Percentiles rank a stretch among this genome's conserved stretches.
Conservation (phyloP, 2,113 vertebrate species). For the Bagarius yarrelli region DNA sequence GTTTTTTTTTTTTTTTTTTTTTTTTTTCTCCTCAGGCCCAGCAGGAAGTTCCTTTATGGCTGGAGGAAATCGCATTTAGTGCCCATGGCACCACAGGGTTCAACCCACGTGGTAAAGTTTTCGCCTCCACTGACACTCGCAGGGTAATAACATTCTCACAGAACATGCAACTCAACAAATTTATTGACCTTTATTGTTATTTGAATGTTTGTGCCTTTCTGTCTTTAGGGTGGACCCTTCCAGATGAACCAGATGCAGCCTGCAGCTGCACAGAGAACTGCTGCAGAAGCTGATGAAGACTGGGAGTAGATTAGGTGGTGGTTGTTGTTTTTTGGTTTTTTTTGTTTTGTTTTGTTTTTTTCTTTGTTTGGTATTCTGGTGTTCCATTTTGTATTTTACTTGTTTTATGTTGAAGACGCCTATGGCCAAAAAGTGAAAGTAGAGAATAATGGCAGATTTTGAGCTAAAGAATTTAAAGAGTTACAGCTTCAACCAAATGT, state of each 20-base stretch:
- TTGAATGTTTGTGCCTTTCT: background rate
- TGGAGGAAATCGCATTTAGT: constrained; percentile 81
- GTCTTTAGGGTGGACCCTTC: constrained; percentile 43
- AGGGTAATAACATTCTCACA: constrained; percentile 66
- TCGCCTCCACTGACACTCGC: constrained; percentile 71
- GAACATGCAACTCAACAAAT: background rate
- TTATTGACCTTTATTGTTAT: background rate
- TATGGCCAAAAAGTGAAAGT: background rate
- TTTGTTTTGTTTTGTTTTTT: no score
- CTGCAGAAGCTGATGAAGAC: constrained; percentile 53
- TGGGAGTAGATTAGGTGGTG: constrained; percentile 64
- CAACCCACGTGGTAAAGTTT: constrained; percentile 56
- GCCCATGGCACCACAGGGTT: constrained; percentile 51
- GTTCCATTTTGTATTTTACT: constrained; percentile 3
- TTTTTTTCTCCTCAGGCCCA: constrained; percentile 75
- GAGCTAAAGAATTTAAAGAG: background rate
- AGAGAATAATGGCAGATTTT: background rate
- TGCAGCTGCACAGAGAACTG: constrained; percentile 10
- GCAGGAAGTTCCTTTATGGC: constrained; percentile 87
- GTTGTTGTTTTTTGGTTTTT: constrained; percentile 6
- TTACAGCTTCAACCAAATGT: background rate
- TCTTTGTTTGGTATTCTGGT: background rate
- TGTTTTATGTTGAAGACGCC: constrained; percentile 13
- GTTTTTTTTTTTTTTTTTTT: no score
- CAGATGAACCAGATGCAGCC: background rate